Evolutionary conservation across 2,113 vertebrate species (phyloP).

Genomic region (Forbesichthys papilliferus): DNA sequence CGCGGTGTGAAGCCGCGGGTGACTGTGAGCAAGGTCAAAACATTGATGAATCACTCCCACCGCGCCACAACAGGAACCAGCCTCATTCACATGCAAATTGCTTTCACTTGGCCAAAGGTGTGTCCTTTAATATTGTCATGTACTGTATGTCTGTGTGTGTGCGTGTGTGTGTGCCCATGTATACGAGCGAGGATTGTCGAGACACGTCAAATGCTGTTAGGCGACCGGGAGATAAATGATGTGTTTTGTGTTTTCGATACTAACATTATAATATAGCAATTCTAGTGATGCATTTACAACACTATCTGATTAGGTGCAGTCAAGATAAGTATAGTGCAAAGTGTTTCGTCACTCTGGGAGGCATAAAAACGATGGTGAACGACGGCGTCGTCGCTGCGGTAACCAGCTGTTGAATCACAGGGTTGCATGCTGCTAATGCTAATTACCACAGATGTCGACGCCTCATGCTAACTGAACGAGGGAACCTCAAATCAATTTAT

Average conservation of each 20-base stretch:
- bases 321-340: not conserved
- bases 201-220: not conserved
- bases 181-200: not conserved
- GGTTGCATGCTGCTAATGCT: slow-evolving; percentile 8
- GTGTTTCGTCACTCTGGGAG: not conserved
- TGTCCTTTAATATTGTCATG: slow-evolving; percentile 30
- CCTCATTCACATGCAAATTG: slow-evolving; percentile 74
- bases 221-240: not conserved
- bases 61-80: slow-evolving; percentile 35
- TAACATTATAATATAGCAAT: not conserved
- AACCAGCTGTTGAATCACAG: slow-evolving; percentile 8
- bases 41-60: slow-evolving; percentile 54
- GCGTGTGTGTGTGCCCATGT: not conserved
- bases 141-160: not conserved
- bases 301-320: not conserved
- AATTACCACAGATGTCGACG: slow-evolving; percentile 7
- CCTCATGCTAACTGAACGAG: not conserved
- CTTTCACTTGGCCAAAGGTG: slow-evolving; percentile 39
- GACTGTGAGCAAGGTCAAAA: slow-evolving; percentile 63
- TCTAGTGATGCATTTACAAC: not conserved
- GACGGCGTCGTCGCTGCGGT: slow-evolving; percentile 2
- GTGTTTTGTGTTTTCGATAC: not conserved
- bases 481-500: not conserved
- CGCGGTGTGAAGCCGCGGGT: slow-evolving; percentile 30
- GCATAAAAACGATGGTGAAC: slow-evolving; percentile 6